Evolutionary conservation across 2,888 invertebrate species (phyloP).

Genomic region (Diarsia rubi): DNA sequence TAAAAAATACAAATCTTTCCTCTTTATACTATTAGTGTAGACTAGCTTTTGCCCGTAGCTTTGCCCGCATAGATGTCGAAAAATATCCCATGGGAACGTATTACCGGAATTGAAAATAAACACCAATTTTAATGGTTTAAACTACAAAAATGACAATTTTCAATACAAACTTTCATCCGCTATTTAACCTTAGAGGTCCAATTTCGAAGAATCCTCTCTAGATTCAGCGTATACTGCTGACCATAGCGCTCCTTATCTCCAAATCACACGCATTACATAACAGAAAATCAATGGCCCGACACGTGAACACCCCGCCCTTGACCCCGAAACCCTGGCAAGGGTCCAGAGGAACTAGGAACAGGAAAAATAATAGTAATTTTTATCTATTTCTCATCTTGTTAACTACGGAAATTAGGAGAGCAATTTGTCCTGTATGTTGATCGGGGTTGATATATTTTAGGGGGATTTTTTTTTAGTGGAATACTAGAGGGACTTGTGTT

Average conservation of each 20-base stretch:
- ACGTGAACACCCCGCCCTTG: conserved; percentile 24
- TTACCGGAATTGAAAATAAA: no score
- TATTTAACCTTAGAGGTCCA: no score
- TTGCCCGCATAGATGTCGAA: no score
- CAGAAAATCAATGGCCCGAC: conserved; percentile 39
- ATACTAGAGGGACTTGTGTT: neutral
- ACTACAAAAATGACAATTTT: no score
- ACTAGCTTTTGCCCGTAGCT: no score
- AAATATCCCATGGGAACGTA: no score
- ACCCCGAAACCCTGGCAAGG: conserved; percentile 37
- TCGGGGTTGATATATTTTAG: neutral
- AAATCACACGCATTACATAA: conserved; percentile 17
- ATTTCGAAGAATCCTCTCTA: no score
- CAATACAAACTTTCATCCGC: no score
- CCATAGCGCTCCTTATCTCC: conserved; percentile 8
- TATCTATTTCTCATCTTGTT: conserved; percentile 34
- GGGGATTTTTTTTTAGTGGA: no score
- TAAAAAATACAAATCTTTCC: no score
- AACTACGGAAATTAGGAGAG: conserved; percentile 5
- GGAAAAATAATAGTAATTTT: conserved; percentile 38
- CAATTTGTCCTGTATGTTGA: neutral
- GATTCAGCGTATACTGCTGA: neutral
- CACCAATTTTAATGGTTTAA: no score
- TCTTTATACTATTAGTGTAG: no score
- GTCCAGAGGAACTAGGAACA: conserved; percentile 35